Evolutionary conservation across 2,888 invertebrate genomes (phyloP), one percentile per base, ranked within the genome.

Genomic region (Synergus laeviventris): DNA sequence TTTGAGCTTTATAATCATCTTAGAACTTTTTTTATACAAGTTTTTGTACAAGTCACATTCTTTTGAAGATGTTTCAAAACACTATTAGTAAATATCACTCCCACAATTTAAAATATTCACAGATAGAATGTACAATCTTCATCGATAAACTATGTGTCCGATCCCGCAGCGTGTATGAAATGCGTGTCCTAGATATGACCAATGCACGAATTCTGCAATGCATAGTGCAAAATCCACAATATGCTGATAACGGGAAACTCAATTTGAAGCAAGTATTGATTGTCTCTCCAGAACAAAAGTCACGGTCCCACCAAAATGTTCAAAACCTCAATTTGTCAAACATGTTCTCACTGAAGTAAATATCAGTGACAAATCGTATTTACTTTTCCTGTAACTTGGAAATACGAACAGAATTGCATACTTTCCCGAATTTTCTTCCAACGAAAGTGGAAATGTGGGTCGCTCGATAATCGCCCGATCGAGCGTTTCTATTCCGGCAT

Each of bases 401-500:
- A 9, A 36, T 61, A 12, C 39, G 38, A 38, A 38, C 18, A 11
- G 39, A 61, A 39, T 62, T 62, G 21, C 16, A 45, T 16, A 45
- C 66, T 66, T 66, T 66, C 42, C 24, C 45, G 24, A 66, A 66
- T 45, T 66, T 45, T 45, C 21, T 45, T 66, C 18, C 16, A 45
- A 21, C 14, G 16, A 45, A 31, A 45, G 45, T 45, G 24, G 76
- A 83, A 84, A 88, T 84, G 78, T 89, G 81, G 88, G 89, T 88
- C 89, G 85, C 81, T 88, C 87, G 86, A 88, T 88, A 87, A 85
- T 85, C 79, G 79, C 74, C 81, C 81, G 85, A 87, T 86, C 82
- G 82, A 80, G 79, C 83, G 81, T 78, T 78, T 83, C 82, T 88
- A 86, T 88, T 88, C 84, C 83, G 81, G 81, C 83, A 79, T 82